A percentile compares a stretch with the other conserved stretches of the same genome.
phyloP scores from a whole-genome alignment of 2,888 invertebrate genomes.

The Drosophila kuntzei region DNA sequence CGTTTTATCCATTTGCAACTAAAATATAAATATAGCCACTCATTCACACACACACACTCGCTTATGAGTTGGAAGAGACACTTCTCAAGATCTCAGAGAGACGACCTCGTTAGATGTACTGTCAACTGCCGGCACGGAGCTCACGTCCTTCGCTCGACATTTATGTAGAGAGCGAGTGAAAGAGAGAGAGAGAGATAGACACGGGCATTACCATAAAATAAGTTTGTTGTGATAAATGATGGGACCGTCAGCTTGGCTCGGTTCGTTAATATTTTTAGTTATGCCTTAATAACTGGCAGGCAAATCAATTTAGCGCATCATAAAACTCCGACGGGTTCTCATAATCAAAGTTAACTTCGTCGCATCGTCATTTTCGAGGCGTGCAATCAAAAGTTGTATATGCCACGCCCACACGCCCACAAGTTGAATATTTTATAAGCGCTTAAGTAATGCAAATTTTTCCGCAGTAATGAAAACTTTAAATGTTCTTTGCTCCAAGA shows the following conservation, averaged over 20 bases:
- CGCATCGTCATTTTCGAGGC: slow-evolving; percentile 29
- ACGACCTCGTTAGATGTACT: slow-evolving; percentile 61
- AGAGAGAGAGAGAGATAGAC: slow-evolving; percentile 5
- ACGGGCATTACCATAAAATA: slow-evolving; percentile 52
- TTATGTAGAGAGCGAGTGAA: slow-evolving; percentile 21
- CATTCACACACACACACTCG: slow-evolving; percentile 25
- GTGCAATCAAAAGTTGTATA: slow-evolving; percentile 59
- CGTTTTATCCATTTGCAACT: slow-evolving; percentile 45
- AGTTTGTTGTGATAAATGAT: slow-evolving; percentile 74
- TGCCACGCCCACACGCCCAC: not conserved
- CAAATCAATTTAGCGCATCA: slow-evolving; percentile 78
- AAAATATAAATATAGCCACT: slow-evolving; percentile 48
- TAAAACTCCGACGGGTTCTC: slow-evolving; percentile 40
- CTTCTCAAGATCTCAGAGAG: slow-evolving; percentile 54
- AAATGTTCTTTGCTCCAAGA: slow-evolving; percentile 51
- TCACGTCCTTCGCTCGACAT: slow-evolving; percentile 56
- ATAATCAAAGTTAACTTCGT: slow-evolving; percentile 61
- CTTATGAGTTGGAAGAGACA: slow-evolving; percentile 23
- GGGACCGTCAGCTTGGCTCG: slow-evolving; percentile 57
- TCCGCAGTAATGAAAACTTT: slow-evolving; percentile 58
- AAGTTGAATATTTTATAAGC: slow-evolving; percentile 26
- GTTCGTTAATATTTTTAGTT: slow-evolving; percentile 77
- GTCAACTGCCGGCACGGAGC: slow-evolving; percentile 44
- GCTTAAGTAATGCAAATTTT: slow-evolving; percentile 52
- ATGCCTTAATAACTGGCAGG: slow-evolving; percentile 73